phyloP scores from a whole-genome alignment of 2,797 vertebrate species.

The Sternarchorhynchus goeldii region DNA sequence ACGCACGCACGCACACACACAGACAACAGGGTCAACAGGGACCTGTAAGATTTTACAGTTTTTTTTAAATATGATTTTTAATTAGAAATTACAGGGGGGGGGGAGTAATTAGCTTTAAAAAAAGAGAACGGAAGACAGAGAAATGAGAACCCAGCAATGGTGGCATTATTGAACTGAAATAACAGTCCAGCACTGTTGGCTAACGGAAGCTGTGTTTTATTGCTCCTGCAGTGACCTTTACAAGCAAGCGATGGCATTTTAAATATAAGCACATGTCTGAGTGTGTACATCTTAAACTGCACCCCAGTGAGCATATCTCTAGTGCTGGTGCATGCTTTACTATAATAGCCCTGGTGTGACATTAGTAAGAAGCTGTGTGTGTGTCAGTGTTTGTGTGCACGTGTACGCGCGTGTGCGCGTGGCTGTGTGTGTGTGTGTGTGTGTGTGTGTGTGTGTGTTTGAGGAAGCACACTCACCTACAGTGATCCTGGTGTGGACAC shows the following conservation, averaged over 20 bases:
- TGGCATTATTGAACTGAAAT: background rate
- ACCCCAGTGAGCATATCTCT: conserved; percentile 36
- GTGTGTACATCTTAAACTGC: background rate
- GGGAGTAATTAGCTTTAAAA: conserved; percentile 51
- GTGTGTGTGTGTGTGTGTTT: background rate
- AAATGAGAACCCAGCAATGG: conserved; percentile 6
- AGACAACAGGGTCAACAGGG: conserved; percentile 40
- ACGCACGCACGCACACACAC: conserved; percentile 54
- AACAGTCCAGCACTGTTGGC: background rate
- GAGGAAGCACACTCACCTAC: too few relatives aligned
- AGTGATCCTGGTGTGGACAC: too few relatives aligned
- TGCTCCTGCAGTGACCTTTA: conserved; percentile 53
- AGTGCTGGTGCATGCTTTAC: background rate
- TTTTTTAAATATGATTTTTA: conserved; percentile 57
- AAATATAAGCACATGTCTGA: background rate
- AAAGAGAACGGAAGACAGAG: background rate
- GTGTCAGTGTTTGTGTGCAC: background rate
- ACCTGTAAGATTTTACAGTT: conserved; percentile 52
- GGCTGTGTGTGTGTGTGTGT: background rate
- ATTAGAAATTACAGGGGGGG: conserved; percentile 63
- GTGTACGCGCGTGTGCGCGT: conserved; percentile 5
- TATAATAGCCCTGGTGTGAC: background rate
- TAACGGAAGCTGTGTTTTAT: conserved; percentile 3
- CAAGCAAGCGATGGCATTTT: conserved; percentile 32
- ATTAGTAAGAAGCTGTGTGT: background rate